Evolutionary conservation across 2,888 invertebrate genomes (phyloP).

Genomic region (Nephrotoma guestfalica): DNA sequence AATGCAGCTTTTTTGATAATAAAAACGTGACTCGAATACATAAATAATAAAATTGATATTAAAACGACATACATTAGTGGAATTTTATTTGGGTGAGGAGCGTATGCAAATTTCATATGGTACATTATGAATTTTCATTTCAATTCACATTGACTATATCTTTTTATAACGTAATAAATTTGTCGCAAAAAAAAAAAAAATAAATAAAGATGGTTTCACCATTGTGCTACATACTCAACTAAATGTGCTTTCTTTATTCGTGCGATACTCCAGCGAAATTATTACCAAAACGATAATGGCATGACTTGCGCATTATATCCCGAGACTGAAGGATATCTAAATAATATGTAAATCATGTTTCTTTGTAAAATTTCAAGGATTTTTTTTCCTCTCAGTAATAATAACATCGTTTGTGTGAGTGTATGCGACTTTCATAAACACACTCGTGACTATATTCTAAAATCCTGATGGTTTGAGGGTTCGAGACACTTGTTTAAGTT

Average conservation of each 20-base stretch:
- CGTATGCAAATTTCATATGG: not conserved
- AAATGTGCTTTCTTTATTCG: not conserved
- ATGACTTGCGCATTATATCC: not conserved
- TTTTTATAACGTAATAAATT: no score
- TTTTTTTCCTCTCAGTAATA: not conserved
- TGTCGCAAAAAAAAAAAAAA: not conserved
- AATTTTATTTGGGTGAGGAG: not conserved
- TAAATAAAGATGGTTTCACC: not conserved
- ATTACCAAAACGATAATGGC: not conserved
- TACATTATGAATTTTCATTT: no score
- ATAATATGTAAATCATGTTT: not conserved
- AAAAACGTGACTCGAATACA: not conserved
- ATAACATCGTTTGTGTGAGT: not conserved
- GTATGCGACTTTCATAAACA: no score
- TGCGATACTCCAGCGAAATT: not conserved
- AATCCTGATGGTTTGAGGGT: not conserved
- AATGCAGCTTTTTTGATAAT: conserved; percentile 2
- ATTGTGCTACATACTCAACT: not conserved
- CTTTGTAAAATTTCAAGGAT: not conserved
- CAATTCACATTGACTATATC: not conserved
- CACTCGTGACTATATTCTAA: not conserved
- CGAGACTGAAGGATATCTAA: not conserved
- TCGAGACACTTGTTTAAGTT: not conserved
- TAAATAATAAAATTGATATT: not conserved
- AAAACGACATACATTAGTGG: not conserved